phyloP scores from a whole-genome alignment of 1,140 invertebrate species.

The Drosophila saltans region DNA sequence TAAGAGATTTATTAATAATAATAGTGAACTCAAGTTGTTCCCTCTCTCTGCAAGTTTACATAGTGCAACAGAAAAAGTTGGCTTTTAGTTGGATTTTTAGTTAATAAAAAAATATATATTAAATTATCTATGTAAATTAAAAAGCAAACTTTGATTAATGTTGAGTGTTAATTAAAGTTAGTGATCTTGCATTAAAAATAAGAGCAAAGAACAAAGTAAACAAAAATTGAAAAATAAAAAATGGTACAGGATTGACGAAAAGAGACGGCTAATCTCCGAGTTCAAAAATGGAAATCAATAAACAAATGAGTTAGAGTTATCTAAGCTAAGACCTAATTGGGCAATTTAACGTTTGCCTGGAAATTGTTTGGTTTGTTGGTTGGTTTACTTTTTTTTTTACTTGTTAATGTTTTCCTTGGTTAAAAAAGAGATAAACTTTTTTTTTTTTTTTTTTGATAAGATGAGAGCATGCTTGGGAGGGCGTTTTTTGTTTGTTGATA shows the following conservation, averaged over 20 bases:
- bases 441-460: conserved; percentile 45
- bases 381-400: conserved; percentile 39
- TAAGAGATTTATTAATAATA: no score
- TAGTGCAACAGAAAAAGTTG: conserved; percentile 3
- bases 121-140: background rate
- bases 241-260: conserved; percentile 7
- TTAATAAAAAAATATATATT: conserved; percentile 30
- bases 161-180: background rate
- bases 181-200: background rate
- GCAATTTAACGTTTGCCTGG: conserved; percentile 38
- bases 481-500: conserved; percentile 56
- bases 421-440: conserved; percentile 38
- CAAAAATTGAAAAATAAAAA: background rate
- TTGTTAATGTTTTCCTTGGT: conserved; percentile 43
- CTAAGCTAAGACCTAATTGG: conserved; percentile 65
- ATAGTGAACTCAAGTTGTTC: no score
- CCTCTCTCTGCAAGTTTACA: background rate
- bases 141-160: background rate
- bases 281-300: conserved; percentile 6
- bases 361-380: conserved; percentile 31
- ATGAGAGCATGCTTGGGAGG: conserved; percentile 83
- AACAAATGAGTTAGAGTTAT: conserved; percentile 37
- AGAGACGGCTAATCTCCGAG: conserved; percentile 43
- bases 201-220: background rate
- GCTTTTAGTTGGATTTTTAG: conserved; percentile 19